Conservation (phyloP, 1,140 invertebrate genomes). For the Drosophila suzukii region DNA sequence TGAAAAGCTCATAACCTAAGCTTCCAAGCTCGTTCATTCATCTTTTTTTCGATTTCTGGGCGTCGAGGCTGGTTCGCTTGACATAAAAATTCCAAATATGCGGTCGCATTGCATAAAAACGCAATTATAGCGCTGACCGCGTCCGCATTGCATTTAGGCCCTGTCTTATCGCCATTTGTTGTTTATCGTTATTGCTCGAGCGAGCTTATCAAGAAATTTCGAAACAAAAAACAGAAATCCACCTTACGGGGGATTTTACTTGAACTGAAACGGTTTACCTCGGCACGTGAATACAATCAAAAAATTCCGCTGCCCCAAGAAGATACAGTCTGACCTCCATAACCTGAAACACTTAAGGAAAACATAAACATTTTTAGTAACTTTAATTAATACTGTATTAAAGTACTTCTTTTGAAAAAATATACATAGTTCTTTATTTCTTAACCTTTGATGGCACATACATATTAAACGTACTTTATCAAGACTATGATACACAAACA, state of each 20-base stretch:
- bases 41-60: slow-evolving; percentile 23
- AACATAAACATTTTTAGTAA: background rate
- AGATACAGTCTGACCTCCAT: slow-evolving; percentile 3
- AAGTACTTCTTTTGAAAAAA: background rate
- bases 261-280: slow-evolving; percentile 18
- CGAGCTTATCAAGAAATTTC: slow-evolving; percentile 56
- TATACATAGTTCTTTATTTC: too few species aligned
- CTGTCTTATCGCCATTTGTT: slow-evolving; percentile 44
- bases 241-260: slow-evolving; percentile 19
- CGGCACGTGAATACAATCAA: slow-evolving; percentile 59
- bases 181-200: slow-evolving; percentile 24
- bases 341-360: background rate
- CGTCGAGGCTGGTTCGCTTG: slow-evolving; percentile 19
- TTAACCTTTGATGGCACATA: too few species aligned
- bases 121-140: slow-evolving; percentile 27
- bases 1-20: slow-evolving; percentile 15
- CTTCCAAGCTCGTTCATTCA: slow-evolving; percentile 44
- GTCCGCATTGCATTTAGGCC: slow-evolving; percentile 49
- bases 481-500: too few species aligned
- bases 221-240: slow-evolving; percentile 38
- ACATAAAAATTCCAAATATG: slow-evolving; percentile 59
- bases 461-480: too few species aligned
- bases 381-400: background rate
- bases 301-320: slow-evolving; percentile 37
- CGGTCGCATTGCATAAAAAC: slow-evolving; percentile 40